Conservation (phyloP, 2,797 vertebrate genomes). For the Amblyopsis hoosieri region DNA sequence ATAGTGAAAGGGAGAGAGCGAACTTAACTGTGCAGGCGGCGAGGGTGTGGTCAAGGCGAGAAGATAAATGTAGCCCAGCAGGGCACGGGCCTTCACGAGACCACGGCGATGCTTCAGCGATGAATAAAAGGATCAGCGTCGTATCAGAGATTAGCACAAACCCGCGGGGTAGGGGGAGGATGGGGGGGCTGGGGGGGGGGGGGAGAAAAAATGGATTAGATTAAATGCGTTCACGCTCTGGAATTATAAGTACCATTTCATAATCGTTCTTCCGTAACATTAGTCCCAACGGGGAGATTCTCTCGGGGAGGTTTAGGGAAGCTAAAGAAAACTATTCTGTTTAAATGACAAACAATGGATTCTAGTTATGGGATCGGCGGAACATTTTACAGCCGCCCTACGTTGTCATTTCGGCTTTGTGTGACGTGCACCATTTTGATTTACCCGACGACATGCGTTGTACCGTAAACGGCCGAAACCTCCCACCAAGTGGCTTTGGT, state of each 20-base stretch:
- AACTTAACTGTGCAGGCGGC: slow-evolving; percentile 46
- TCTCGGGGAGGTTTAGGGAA: background rate
- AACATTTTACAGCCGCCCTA: slow-evolving; percentile 45
- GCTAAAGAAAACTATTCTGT: slow-evolving; percentile 12
- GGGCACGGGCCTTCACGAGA: slow-evolving; percentile 44
- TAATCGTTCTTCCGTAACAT: background rate
- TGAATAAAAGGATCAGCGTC: slow-evolving; percentile 23
- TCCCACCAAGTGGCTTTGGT: slow-evolving; percentile 61
- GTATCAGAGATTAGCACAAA: slow-evolving; percentile 25
- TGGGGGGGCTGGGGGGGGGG: too few relatives aligned
- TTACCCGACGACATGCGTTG: slow-evolving; percentile 45
- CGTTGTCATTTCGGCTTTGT: slow-evolving; percentile 60
- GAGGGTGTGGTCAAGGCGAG: slow-evolving; percentile 52
- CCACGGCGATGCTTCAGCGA: slow-evolving; percentile 38
- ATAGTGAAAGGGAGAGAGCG: slow-evolving; percentile 22
- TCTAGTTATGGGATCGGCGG: slow-evolving; percentile 15
- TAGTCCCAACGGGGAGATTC: background rate
- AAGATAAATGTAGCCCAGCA: slow-evolving; percentile 54
- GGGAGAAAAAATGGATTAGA: slow-evolving; percentile 28
- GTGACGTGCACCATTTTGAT: slow-evolving; percentile 55
- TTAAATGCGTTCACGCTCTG: slow-evolving; percentile 24
- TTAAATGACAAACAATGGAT: slow-evolving; percentile 32
- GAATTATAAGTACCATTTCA: background rate
- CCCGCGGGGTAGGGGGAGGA: background rate
- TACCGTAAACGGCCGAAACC: slow-evolving; percentile 57